These are phyloP conservation scores for Centroberyx gerrardi DNA, from an alignment of 2,797 vertebrate genomes.

Conservation along the genomic window DNA sequence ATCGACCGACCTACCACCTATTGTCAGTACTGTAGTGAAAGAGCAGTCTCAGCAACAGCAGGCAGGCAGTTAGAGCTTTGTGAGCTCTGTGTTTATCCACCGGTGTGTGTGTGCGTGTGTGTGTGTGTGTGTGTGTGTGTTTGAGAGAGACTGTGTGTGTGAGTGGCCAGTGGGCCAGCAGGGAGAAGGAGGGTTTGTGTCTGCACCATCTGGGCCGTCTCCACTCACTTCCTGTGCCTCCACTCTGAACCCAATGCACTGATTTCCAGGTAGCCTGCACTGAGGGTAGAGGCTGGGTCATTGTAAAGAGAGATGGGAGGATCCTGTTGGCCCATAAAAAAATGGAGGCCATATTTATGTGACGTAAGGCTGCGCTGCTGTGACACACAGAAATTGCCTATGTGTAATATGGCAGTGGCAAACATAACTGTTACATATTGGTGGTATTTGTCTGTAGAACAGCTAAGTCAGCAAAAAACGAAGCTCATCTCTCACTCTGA, in stretches of 20 bases:
- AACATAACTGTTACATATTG: slow-evolving; percentile 8
- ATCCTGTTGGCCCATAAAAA: neutral
- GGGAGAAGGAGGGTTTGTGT: slow-evolving; percentile 74
- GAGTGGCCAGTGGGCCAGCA: slow-evolving; percentile 52
- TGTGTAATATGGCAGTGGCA: neutral
- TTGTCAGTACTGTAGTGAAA: slow-evolving; percentile 68
- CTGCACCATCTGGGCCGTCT: slow-evolving; percentile 82
- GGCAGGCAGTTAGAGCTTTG: slow-evolving; percentile 70
- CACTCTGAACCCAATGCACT: slow-evolving; percentile 53
- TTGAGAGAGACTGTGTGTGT: neutral
- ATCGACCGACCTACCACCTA: slow-evolving; percentile 48
- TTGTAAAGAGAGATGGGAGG: slow-evolving; percentile 22
- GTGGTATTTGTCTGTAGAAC: slow-evolving; percentile 3
- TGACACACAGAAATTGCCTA: neutral
- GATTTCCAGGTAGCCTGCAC: slow-evolving; percentile 60
- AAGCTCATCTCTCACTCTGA: slow-evolving; percentile 8
- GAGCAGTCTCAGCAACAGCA: slow-evolving; percentile 73
- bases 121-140: slow-evolving; percentile 11
- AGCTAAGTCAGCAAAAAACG: slow-evolving; percentile 23
- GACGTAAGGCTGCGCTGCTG: neutral
- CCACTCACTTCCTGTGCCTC: slow-evolving; percentile 76
- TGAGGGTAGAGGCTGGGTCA: neutral
- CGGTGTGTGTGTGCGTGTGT: slow-evolving; percentile 33
- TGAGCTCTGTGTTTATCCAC: slow-evolving; percentile 65
- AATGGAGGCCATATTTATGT: slow-evolving; percentile 8